phyloP scores from a whole-genome alignment of 2,888 invertebrate species.

The Heliconius sara region DNA sequence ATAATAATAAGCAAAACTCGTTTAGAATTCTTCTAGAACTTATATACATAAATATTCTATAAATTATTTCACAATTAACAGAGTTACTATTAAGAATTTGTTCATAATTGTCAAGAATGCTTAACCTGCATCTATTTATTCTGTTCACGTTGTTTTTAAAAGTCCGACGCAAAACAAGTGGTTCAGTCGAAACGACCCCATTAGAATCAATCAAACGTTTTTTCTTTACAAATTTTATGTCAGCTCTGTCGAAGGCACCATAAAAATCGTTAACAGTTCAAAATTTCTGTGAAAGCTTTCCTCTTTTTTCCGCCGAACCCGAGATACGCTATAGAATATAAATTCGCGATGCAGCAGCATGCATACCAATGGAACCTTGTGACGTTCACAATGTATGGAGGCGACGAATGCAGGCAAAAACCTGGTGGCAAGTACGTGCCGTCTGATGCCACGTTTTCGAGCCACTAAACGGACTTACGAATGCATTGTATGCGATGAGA shows the following conservation, averaged over 20 bases:
- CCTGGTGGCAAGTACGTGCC: constrained; percentile 49
- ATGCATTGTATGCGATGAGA: constrained; percentile 37
- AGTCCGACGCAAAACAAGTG: constrained; percentile 6
- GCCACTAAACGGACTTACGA: constrained; percentile 37
- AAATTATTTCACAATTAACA: constrained; percentile 29
- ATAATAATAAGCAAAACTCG: background rate
- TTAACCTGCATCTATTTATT: background rate
- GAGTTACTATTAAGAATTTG: background rate
- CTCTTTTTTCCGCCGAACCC: constrained; percentile 43
- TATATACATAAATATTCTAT: constrained; percentile 24
- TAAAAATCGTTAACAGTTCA: constrained; percentile 38
- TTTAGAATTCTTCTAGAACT: constrained; percentile 33
- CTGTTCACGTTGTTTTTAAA: constrained; percentile 7
- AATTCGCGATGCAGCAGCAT: constrained; percentile 60
- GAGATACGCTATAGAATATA: constrained; percentile 56
- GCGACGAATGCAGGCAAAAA: constrained; percentile 53
- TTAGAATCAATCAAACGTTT: constrained; percentile 24
- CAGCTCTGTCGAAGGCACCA: constrained; percentile 32
- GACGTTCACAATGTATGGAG: constrained; percentile 52
- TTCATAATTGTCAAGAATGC: background rate
- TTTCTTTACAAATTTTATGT: background rate
- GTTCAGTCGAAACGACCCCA: background rate
- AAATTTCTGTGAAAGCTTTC: constrained; percentile 41
- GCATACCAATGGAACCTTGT: constrained; percentile 63
- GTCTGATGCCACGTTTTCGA: constrained; percentile 47